Conservation (phyloP, 2,113 vertebrate genomes). For the Mola mola region DNA sequence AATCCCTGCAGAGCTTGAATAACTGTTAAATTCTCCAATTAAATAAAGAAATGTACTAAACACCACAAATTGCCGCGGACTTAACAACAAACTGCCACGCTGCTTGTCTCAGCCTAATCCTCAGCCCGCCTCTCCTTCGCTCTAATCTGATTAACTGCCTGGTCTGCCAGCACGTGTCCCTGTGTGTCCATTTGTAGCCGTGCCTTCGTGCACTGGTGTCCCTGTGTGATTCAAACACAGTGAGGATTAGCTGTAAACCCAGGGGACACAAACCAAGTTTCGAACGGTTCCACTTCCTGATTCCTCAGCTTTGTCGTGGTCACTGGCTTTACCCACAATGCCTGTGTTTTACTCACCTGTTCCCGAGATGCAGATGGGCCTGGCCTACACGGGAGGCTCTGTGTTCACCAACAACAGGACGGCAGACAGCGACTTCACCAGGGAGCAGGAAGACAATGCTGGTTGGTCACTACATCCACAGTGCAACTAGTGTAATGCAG, state of each 20-base stretch:
- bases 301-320: too few species aligned
- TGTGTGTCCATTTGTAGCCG: slow-evolving; percentile 7
- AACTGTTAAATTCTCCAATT: slow-evolving; percentile 4
- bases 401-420: slow-evolving; percentile 86
- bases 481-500: background rate
- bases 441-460: slow-evolving; percentile 63
- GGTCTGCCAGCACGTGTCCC: slow-evolving; percentile 35
- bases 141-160: slow-evolving; percentile 72
- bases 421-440: slow-evolving; percentile 64
- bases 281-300: too few species aligned
- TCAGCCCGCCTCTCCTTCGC: slow-evolving; percentile 44
- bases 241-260: slow-evolving; percentile 20
- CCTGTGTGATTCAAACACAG: slow-evolving; percentile 15
- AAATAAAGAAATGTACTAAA: slow-evolving; percentile 22
- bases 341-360: slow-evolving; percentile 80
- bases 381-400: slow-evolving; percentile 78
- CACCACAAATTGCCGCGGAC: slow-evolving; percentile 20
- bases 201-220: slow-evolving; percentile 9
- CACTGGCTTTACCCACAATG: slow-evolving; percentile 54
- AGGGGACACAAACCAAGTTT: slow-evolving; percentile 9
- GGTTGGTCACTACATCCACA: slow-evolving; percentile 71
- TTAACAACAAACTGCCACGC: slow-evolving; percentile 11
- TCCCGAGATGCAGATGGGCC: slow-evolving; percentile 79
- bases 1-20: background rate
- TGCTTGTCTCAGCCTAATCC: slow-evolving; percentile 56